A percentile compares a stretch with the other conserved stretches of the same genome.
phyloP scores from a whole-genome alignment of 2,797 vertebrate genomes.

The Takifugu ocellatus region DNA sequence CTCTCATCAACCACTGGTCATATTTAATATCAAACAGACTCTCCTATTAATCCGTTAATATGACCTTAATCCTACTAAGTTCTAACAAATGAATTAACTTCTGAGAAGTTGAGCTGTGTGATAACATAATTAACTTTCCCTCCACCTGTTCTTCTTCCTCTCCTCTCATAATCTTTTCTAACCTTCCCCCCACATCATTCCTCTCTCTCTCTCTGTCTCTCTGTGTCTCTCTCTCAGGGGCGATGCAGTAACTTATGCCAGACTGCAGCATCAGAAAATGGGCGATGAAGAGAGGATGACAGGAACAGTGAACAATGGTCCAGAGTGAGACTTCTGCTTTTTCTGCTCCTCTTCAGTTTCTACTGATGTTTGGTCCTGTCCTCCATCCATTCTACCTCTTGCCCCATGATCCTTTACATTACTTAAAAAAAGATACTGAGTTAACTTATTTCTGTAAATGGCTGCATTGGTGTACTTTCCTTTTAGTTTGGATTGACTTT shows the following conservation, averaged over 20 bases:
- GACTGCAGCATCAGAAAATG: constrained; percentile 88
- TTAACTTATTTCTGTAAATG: constrained; percentile 39
- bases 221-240: constrained; percentile 75
- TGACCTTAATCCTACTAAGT: constrained; percentile 7
- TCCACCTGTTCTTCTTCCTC: constrained; percentile 1
- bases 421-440: constrained; percentile 6
- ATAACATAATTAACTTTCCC: constrained; percentile 29
- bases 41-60: constrained; percentile 36
- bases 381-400: constrained; percentile 29
- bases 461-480: constrained; percentile 17
- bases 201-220: background rate
- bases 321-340: constrained; percentile 65
- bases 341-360: constrained; percentile 6
- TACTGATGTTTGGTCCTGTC: constrained; percentile 2
- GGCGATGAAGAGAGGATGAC: constrained; percentile 84
- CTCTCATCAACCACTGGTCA: constrained; percentile 13
- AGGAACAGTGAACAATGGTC: constrained; percentile 70
- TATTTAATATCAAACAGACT: constrained; percentile 31
- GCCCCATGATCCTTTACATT: constrained; percentile 1
- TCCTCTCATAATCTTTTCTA: constrained; percentile 3
- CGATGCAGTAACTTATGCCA: constrained; percentile 88
- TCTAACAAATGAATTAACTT: constrained; percentile 3
- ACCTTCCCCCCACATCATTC: constrained; percentile 14
- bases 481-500: background rate
- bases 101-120: background rate